phyloP scores from a whole-genome alignment of 1,140 invertebrate species.

The Leucophenga varia region DNA sequence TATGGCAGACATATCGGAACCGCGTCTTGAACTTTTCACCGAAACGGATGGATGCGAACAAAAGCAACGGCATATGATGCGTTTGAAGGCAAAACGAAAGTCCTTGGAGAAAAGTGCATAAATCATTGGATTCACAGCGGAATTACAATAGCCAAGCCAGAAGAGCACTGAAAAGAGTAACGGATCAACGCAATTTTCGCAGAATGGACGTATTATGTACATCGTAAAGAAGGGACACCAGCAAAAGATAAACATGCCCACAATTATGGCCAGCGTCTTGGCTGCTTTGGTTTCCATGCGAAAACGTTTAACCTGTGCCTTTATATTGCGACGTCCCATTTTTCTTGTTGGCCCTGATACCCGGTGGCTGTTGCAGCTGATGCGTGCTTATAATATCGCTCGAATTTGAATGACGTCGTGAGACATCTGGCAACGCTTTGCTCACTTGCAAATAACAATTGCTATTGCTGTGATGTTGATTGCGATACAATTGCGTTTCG shows the following conservation, averaged over 20 bases:
- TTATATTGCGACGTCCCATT: constrained; percentile 61
- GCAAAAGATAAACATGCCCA: constrained; percentile 88
- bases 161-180: constrained; percentile 80
- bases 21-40: constrained; percentile 58
- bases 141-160: constrained; percentile 93
- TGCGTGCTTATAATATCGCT: constrained; percentile 53
- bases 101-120: constrained; percentile 85
- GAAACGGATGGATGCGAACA: constrained; percentile 47
- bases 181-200: constrained; percentile 65
- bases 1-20: constrained; percentile 68
- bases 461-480: constrained; percentile 56
- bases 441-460: constrained; percentile 60
- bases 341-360: constrained; percentile 63
- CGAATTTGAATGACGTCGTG: constrained; percentile 55
- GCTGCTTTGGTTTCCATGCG: constrained; percentile 84
- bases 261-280: constrained; percentile 86
- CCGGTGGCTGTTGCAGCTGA: constrained; percentile 32
- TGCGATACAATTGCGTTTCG: constrained; percentile 39
- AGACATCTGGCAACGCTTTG: constrained; percentile 58
- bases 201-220: constrained; percentile 79
- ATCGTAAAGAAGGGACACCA: constrained; percentile 89
- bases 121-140: constrained; percentile 84
- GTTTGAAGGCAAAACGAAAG: constrained; percentile 82
- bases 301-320: constrained; percentile 63
- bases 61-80: constrained; percentile 66